Conservation (phyloP, 2,888 invertebrate species). For the Cryptus viduatorius region DNA sequence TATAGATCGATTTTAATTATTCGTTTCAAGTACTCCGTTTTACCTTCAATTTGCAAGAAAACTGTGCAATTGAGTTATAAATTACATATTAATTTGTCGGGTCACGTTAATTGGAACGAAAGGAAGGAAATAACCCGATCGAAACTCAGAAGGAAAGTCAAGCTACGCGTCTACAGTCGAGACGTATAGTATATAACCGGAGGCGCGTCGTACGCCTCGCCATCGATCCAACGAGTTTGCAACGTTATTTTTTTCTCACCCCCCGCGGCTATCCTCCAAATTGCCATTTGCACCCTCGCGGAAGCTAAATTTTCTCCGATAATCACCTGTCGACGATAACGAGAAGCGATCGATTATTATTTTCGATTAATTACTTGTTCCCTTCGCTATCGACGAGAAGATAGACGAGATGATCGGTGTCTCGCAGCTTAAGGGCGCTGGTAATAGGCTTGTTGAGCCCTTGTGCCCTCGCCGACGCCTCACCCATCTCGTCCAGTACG, state of each 20-base stretch:
- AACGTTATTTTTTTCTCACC: constrained; percentile 43
- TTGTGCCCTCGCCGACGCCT: constrained; percentile 91
- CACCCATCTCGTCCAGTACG: constrained; percentile 90
- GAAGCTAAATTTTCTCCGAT: background rate
- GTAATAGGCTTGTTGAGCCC: constrained; percentile 91
- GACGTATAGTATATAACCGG: background rate
- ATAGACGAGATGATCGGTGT: constrained; percentile 87
- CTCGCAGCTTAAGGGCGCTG: constrained; percentile 89
- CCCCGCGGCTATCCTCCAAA: constrained; percentile 20
- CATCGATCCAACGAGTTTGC: constrained; percentile 63
- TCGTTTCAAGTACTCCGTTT: background rate
- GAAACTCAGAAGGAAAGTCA: constrained; percentile 26
- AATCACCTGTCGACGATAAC: background rate
- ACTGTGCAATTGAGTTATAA: background rate
- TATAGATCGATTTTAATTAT: background rate
- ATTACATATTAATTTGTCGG: background rate
- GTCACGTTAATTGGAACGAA: background rate
- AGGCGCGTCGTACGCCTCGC: constrained; percentile 30
- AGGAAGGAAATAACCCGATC: constrained; percentile 22
- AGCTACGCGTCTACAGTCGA: constrained; percentile 28
- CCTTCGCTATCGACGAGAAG: constrained; percentile 86
- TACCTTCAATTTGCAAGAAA: background rate
- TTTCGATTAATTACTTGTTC: constrained; percentile 86
- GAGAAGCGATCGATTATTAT: background rate
- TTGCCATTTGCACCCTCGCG: constrained; percentile 20